phyloP scores from a whole-genome alignment of 2,113 vertebrate genomes.

The Pitta sordida region DNA sequence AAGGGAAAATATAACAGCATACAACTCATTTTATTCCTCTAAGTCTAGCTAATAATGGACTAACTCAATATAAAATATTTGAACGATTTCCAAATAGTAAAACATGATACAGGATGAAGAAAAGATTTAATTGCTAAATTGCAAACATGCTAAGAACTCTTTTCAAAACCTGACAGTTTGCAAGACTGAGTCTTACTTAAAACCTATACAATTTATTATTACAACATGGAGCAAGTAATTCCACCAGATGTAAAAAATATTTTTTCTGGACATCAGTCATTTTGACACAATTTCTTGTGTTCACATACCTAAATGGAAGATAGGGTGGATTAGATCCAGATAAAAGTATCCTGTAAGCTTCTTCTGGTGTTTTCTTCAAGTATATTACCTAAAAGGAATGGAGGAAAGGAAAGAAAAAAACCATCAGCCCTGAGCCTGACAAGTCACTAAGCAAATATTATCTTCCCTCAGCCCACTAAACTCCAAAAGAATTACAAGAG shows the following conservation, averaged over 20 bases:
- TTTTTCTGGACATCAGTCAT: background rate
- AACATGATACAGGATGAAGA: background rate
- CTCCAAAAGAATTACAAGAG: background rate
- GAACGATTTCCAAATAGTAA: background rate
- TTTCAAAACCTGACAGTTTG: background rate
- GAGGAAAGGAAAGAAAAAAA: background rate
- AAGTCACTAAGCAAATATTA: background rate
- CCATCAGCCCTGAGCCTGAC: background rate
- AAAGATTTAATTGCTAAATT: background rate
- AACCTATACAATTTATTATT: background rate
- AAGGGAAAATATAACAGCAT: background rate
- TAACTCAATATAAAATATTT: background rate
- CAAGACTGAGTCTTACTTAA: background rate
- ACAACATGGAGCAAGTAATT: background rate
- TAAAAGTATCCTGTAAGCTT: slow-evolving; percentile 85
- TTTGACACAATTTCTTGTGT: background rate
- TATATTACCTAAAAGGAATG: slow-evolving; percentile 84
- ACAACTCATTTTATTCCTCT: background rate
- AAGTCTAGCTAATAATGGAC: background rate
- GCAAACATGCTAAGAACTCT: background rate
- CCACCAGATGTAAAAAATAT: background rate
- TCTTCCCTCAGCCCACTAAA: background rate
- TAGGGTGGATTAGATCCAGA: slow-evolving; percentile 90
- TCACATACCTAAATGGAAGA: slow-evolving; percentile 92
- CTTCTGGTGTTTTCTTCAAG: slow-evolving; percentile 95